Conservation (phyloP, 2,888 invertebrate genomes). For the Caenorhabditis sp. region DNA sequence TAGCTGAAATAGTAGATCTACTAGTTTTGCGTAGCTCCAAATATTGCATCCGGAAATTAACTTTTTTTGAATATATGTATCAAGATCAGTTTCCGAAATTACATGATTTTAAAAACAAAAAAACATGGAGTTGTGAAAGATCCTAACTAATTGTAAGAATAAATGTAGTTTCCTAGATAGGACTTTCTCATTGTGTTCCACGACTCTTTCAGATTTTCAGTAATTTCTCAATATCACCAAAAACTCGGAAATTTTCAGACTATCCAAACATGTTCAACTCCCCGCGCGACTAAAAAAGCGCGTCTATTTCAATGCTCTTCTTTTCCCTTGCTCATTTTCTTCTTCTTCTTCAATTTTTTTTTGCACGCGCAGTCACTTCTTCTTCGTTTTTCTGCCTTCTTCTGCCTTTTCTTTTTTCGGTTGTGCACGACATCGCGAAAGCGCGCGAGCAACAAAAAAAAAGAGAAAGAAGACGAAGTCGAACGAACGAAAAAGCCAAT, state of each 20-base stretch:
- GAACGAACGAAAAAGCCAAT: background rate
- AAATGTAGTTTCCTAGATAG: too few relatives aligned
- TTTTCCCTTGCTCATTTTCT: background rate
- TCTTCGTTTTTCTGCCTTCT: background rate
- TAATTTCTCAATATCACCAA: too few relatives aligned
- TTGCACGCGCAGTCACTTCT: background rate
- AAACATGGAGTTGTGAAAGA: too few relatives aligned
- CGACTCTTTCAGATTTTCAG: background rate
- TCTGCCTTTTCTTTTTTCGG: background rate
- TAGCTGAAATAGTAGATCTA: too few relatives aligned
- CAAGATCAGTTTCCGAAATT: too few relatives aligned
- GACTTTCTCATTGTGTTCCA: too few relatives aligned
- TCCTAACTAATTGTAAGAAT: too few relatives aligned
- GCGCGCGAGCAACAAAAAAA: conserved; percentile 1
- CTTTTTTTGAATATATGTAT: too few relatives aligned
- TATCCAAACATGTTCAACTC: background rate
- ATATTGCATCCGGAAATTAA: too few relatives aligned
- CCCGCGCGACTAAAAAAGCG: too few relatives aligned
- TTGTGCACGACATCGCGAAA: background rate
- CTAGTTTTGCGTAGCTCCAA: too few relatives aligned
- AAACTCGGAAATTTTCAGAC: background rate
- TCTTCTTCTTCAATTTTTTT: background rate
- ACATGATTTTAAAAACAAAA: too few relatives aligned
- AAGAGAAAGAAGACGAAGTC: background rate
- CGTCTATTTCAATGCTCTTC: background rate